phyloP scores from a whole-genome alignment of 2,888 invertebrate species.

The Sympetrum striolatum region DNA sequence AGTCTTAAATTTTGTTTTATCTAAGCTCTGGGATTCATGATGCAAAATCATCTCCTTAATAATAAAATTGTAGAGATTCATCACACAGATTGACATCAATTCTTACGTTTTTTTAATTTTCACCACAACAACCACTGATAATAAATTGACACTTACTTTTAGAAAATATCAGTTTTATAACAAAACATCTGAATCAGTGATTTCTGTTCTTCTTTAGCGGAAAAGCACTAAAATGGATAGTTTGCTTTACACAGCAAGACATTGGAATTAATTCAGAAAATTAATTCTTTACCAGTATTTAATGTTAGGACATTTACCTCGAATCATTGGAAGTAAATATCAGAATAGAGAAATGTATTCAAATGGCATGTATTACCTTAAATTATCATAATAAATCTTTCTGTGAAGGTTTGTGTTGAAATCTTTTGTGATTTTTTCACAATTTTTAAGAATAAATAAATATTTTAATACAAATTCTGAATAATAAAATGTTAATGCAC shows the following conservation, averaged over 20 bases:
- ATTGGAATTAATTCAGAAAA: no score
- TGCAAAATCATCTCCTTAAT: not conserved
- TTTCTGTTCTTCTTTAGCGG: not conserved
- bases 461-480: not conserved
- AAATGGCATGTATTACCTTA: not conserved
- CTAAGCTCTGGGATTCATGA: conserved; percentile 8
- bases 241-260: no score
- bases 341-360: not conserved
- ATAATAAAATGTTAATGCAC: not conserved
- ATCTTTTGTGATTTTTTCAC: not conserved
- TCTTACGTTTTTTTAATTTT: not conserved
- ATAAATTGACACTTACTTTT: not conserved
- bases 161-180: not conserved
- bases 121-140: not conserved
- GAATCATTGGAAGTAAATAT: no score
- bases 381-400: not conserved
- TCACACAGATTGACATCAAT: not conserved
- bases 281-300: not conserved
- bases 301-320: not conserved
- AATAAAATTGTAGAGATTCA: not conserved
- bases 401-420: not conserved
- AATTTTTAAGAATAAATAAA: not conserved
- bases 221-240: no score
- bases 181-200: not conserved
- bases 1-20: not conserved